These are phyloP conservation scores for Sebastes diaconus DNA, from an alignment of 2,797 vertebrate species.

Conservation along the genomic window DNA sequence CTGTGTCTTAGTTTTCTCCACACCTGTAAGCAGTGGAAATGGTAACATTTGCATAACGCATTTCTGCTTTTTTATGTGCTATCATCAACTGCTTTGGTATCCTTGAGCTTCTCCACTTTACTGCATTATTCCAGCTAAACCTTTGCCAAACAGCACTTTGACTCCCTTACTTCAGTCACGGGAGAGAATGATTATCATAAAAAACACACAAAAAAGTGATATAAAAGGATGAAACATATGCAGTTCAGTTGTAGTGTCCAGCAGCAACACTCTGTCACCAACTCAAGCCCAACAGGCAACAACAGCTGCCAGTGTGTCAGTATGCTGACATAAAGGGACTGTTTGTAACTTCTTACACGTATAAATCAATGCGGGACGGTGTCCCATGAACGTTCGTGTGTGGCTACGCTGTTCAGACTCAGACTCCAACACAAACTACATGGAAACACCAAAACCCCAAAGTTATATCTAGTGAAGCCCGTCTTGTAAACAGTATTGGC, in stretches of 20 bases:
- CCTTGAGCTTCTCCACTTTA: conserved; percentile 7
- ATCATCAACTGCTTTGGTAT: not conserved
- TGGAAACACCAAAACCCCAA: no score
- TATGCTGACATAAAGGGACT: no score
- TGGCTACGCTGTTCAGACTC: no score
- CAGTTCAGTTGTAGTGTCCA: not conserved
- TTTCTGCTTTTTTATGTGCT: conserved; percentile 11
- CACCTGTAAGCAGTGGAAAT: conserved; percentile 13
- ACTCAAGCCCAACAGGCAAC: no score
- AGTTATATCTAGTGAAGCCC: no score
- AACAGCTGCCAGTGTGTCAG: no score
- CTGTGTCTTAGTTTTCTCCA: conserved; percentile 1
- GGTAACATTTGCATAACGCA: conserved; percentile 32
- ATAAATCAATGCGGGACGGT: no score
- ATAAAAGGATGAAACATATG: not conserved
- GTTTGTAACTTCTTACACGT: no score
- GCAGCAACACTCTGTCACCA: not conserved
- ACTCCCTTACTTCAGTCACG: not conserved
- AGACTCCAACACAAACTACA: no score
- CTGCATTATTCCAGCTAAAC: not conserved
- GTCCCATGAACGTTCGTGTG: no score
- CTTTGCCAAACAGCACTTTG: not conserved
- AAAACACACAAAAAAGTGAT: not conserved
- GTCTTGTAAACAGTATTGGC: no score
- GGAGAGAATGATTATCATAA: not conserved